Evolutionary conservation across 2,113 vertebrate species (phyloP).

Genomic region (Cynoglossus semilaevis): DNA sequence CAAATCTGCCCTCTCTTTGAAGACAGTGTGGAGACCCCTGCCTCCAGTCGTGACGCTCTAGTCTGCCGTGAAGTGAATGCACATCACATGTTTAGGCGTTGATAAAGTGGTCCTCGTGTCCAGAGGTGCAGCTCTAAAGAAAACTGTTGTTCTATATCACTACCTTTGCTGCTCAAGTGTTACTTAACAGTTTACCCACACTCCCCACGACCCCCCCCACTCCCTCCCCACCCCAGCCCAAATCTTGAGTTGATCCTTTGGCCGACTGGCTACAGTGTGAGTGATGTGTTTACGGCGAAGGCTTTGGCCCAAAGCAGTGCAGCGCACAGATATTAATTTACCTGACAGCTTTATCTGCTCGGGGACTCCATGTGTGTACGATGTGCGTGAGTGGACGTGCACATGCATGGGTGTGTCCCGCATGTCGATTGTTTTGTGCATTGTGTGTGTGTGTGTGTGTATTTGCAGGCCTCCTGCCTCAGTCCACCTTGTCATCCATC

Average conservation of each 20-base stretch:
- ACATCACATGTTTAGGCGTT: too few relatives aligned
- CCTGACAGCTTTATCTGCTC: slow-evolving; percentile 58
- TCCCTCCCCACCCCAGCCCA: slow-evolving; percentile 13
- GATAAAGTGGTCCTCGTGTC: too few relatives aligned
- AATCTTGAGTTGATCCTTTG: slow-evolving; percentile 40
- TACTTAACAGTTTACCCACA: slow-evolving; percentile 16
- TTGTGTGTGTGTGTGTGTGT: slow-evolving; percentile 8
- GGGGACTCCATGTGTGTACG: slow-evolving; percentile 36
- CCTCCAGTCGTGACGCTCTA: too few relatives aligned
- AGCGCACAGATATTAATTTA: slow-evolving; percentile 59
- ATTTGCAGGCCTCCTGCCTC: slow-evolving; percentile 17
- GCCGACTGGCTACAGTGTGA: slow-evolving; percentile 41
- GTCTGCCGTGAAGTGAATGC: too few relatives aligned
- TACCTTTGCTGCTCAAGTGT: slow-evolving; percentile 15
- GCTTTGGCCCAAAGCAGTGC: slow-evolving; percentile 41
- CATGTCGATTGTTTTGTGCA: slow-evolving; percentile 13
- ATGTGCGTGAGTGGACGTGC: not conserved
- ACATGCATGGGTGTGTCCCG: slow-evolving; percentile 20
- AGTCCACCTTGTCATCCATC: slow-evolving; percentile 43
- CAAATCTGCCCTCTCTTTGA: too few relatives aligned
- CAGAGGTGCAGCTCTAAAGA: too few relatives aligned
- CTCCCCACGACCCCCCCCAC: slow-evolving; percentile 18
- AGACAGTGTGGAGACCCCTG: too few relatives aligned
- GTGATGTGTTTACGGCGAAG: slow-evolving; percentile 62
- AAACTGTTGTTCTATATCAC: not conserved